phyloP scores from a whole-genome alignment of 2,797 vertebrate species.

The Betta splendens region DNA sequence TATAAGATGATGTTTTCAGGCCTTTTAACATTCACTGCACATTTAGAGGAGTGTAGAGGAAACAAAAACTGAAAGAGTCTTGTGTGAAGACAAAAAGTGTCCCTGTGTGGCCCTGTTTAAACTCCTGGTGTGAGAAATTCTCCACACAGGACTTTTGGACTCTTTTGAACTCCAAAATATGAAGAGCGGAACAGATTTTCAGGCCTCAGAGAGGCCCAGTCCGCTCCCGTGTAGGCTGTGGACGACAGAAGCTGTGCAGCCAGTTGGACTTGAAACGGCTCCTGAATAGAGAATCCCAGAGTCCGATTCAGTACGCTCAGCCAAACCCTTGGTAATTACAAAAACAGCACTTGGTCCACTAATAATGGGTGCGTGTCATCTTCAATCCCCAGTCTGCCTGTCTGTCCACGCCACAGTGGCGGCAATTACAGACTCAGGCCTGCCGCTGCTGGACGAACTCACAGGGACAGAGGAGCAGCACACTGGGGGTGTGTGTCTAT shows the following conservation, averaged over 20 bases:
- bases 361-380: constrained; percentile 84
- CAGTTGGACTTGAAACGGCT: constrained; percentile 76
- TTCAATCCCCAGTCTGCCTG: constrained; percentile 79
- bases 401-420: constrained; percentile 75
- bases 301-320: constrained; percentile 79
- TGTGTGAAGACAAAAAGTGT: too few relatives aligned
- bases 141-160: background rate
- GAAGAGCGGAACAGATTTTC: constrained; percentile 18
- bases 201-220: constrained; percentile 42
- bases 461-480: constrained; percentile 62
- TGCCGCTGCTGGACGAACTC: constrained; percentile 62
- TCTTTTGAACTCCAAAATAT: constrained; percentile 8
- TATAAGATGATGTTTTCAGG: too few relatives aligned
- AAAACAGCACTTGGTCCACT: constrained; percentile 83
- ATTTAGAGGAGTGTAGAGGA: too few relatives aligned
- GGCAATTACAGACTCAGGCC: constrained; percentile 78
- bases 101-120: too few relatives aligned
- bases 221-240: constrained; percentile 42
- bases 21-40: too few relatives aligned
- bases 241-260: constrained; percentile 71
- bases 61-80: too few relatives aligned
- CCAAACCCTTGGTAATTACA: constrained; percentile 81
- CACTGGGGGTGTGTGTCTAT: constrained; percentile 22
- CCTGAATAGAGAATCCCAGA: constrained; percentile 74
- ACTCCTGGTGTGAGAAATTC: background rate